Base-by-base conservation (phyloP, 1,140 invertebrate species). In the Euwallacea fornicatus region DNA sequence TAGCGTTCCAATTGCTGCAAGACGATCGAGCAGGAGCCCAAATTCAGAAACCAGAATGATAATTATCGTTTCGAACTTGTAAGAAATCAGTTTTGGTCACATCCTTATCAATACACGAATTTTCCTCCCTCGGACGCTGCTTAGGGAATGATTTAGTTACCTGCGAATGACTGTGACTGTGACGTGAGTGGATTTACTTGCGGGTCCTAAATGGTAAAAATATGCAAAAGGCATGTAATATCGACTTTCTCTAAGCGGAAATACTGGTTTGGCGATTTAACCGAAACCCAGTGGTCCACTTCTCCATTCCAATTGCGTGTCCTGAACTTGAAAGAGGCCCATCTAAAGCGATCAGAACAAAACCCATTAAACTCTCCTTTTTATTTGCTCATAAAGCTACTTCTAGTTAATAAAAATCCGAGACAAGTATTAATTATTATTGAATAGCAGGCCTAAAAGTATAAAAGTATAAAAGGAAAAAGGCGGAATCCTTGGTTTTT, bases 401-500 rank as follows among this genome's bases (percentile, higher is more conserved):
- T 11, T 13, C 41, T 61, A 42, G 42, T 61, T 42, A 43, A 11
- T 61, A 43, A 61, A 42, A 42, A 43, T 61, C 2, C 16, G 59
- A 61, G 59, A 61, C 59, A 43, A 61, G 42, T 61, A 61, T 56
- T 56, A 56, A 56, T 56, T 43, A 43, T 61, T 61, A 21, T 13
- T 61, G 59, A 61, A 43, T 11, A 43, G 21, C 21, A 33, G 21
- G 21, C 21, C 21, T 33, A 33, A 33, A 33, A 33, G 21, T 33
- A 33, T 33, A 33, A 33, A 33, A 33, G 21, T 41, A 15, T 16
- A 61, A 61, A n/a, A 61, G 43, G 11, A 43, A 42, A 61, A 43
- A 61, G 42, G 11, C 33, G 11, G 21, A 61, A 61, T 61, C 59
- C 59, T 61, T 61, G 59, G 59, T 61, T 61, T 61, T 61, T 61